Base-by-base conservation (phyloP, 2,113 vertebrate species). In the Plotosus lineatus region DNA sequence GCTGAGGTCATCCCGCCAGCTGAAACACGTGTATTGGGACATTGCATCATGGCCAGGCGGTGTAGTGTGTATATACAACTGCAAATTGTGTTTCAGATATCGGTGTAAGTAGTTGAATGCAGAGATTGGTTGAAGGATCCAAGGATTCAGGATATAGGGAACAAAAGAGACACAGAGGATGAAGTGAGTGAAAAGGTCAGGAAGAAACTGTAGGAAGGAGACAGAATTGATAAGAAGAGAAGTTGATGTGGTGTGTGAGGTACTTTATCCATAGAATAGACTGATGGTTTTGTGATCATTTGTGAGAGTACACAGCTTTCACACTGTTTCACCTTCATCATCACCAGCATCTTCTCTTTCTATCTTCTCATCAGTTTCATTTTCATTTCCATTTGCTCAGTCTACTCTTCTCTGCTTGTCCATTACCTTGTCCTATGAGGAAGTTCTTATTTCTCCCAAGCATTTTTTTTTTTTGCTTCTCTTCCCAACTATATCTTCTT, bases 1-100 rank as follows among this genome's bases (percentile, higher is more conserved):
- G 51, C 51, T 75, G 73, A 75, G 51, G 73, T 75, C 50, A 75
- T 75, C 12, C 73, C 36, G 6, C 73, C 51, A 75, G 73, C 51
- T 56, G 51, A 36, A 75, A 56, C 51, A 75, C 56, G 36, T 75
- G 73, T 56, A 36, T 26, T 56, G 31, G 51, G 51, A 75, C 46
- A 73, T 40, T 75, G 73, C 51, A 56, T 56, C 51, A 75, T 75
- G 73, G 73, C 26, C 23, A 56, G 73, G 21, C 40, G 73, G 73
- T 42, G 33, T 50, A 51, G 51, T 50, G 28, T 40, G 17, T 73
- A 3, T 4, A n/a, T 23, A 56, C 33, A 75, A 23, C 11, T 40
- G 36, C 17, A 42, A 56, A 75, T 36, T 23, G 51, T 75, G 73
- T 21, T 75, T 12, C 17, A 55, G 51, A 40, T 36, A 42, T 56